These are phyloP conservation scores for Sterna hirundo DNA, from an alignment of 2,113 vertebrate genomes.

Conservation along the genomic window DNA sequence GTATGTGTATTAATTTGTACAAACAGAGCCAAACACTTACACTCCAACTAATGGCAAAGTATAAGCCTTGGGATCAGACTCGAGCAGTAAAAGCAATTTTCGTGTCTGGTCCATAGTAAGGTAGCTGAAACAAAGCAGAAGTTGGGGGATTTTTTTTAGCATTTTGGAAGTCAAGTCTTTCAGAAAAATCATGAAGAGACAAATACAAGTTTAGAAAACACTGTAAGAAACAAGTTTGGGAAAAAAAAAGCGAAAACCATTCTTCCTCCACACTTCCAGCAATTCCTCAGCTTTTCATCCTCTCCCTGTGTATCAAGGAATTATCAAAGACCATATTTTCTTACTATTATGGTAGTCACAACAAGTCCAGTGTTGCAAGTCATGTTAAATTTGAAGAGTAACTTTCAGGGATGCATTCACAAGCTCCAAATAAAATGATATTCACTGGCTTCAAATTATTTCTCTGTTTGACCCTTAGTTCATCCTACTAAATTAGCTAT, in stretches of 20 bases:
- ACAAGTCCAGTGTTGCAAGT: neutral
- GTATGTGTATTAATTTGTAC: neutral
- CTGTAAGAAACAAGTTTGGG: neutral
- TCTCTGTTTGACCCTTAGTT: neutral
- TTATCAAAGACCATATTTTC: neutral
- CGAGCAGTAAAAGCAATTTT: slow-evolving; percentile 90
- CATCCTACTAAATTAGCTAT: neutral
- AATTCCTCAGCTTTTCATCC: neutral
- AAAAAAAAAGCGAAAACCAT: neutral
- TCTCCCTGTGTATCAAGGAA: neutral
- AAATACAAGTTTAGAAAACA: neutral
- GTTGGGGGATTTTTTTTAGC: neutral
- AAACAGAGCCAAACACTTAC: slow-evolving; percentile 79
- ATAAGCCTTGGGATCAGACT: slow-evolving; percentile 92
- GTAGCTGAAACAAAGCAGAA: slow-evolving; percentile 79
- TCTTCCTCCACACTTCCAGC: neutral
- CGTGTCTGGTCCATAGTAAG: slow-evolving; percentile 95
- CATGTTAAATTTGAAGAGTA: neutral
- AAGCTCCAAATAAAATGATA: neutral
- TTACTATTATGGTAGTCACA: neutral
- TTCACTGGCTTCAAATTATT: neutral
- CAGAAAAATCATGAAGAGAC: neutral
- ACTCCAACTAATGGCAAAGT: slow-evolving; percentile 90
- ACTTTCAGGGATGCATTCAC: neutral
- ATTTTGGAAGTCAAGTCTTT: neutral